These are phyloP conservation scores for Anisognathus igniventris DNA, from an alignment of 2,797 vertebrate genomes.

Conservation along the genomic window DNA sequence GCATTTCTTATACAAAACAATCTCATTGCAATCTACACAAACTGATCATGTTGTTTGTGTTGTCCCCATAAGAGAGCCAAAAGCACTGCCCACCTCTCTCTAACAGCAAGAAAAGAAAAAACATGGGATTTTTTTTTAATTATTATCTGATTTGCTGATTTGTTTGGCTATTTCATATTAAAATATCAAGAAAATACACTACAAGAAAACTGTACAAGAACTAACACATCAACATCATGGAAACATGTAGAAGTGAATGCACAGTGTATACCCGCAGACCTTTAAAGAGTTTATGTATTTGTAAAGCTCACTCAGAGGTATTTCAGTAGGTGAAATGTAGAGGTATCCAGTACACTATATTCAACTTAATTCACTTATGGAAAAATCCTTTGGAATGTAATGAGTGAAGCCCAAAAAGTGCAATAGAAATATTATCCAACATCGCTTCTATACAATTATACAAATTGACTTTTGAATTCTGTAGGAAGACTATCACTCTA, in stretches of 20 bases:
- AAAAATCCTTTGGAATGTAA: conserved; percentile 40
- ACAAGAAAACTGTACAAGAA: not conserved
- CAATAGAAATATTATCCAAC: conserved; percentile 6
- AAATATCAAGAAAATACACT: not conserved
- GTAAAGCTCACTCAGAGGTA: not conserved
- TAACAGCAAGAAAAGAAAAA: not conserved
- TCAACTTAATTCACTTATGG: not conserved
- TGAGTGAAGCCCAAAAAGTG: not conserved
- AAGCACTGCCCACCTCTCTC: not conserved
- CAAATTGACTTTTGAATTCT: conserved; percentile 34
- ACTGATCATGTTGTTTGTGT: not conserved
- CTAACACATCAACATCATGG: not conserved
- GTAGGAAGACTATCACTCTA: conserved; percentile 34
- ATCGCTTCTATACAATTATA: not conserved
- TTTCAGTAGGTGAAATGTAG: not conserved
- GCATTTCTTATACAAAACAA: not conserved
- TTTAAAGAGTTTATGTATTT: not conserved
- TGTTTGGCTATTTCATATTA: not conserved
- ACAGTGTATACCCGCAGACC: not conserved
- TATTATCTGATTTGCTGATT: not conserved
- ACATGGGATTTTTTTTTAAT: not conserved
- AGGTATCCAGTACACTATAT: not conserved
- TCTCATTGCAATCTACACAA: not conserved
- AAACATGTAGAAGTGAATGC: not conserved
- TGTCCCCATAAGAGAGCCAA: not conserved